Conservation (phyloP, 2,113 vertebrate species). For the Mesembrinibis cayennensis region DNA sequence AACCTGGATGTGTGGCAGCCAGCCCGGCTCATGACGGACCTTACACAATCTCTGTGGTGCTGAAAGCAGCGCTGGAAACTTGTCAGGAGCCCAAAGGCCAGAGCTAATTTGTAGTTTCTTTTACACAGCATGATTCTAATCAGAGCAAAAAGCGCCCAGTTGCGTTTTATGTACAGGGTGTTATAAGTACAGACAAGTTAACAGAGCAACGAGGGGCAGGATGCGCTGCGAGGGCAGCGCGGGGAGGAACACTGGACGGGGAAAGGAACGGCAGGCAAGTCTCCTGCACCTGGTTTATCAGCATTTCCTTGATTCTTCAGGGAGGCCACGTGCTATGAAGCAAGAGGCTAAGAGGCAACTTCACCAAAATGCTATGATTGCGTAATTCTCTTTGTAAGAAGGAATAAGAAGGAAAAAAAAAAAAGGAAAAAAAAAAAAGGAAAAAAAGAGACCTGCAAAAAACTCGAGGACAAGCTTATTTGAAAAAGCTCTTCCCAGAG, state of each 20-base stretch:
- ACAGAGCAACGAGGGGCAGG: not conserved
- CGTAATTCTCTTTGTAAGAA: not conserved
- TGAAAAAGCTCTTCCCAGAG: not conserved
- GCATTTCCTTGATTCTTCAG: not conserved
- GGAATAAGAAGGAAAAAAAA: not conserved
- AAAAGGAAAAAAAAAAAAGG: too few species aligned
- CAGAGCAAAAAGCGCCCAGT: not conserved
- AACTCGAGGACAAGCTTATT: not conserved
- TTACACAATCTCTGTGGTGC: conserved; percentile 13
- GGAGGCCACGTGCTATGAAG: not conserved
- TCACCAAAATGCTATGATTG: not conserved
- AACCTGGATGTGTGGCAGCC: not conserved
- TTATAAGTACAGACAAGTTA: conserved; percentile 14
- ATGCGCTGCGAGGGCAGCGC: not conserved
- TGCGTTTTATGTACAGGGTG: not conserved
- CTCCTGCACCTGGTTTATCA: not conserved
- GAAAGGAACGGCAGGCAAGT: not conserved
- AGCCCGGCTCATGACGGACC: not conserved
- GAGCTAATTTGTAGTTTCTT: conserved; percentile 41
- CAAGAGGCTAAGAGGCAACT: not conserved
- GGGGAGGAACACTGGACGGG: not conserved
- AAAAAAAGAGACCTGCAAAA: not conserved
- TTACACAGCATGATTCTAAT: conserved; percentile 37
- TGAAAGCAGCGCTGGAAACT: not conserved
- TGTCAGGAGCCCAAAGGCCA: conserved; percentile 30